Evolutionary conservation across 2,113 vertebrate species (phyloP).

Genomic region (Bufo gargarizans): DNA sequence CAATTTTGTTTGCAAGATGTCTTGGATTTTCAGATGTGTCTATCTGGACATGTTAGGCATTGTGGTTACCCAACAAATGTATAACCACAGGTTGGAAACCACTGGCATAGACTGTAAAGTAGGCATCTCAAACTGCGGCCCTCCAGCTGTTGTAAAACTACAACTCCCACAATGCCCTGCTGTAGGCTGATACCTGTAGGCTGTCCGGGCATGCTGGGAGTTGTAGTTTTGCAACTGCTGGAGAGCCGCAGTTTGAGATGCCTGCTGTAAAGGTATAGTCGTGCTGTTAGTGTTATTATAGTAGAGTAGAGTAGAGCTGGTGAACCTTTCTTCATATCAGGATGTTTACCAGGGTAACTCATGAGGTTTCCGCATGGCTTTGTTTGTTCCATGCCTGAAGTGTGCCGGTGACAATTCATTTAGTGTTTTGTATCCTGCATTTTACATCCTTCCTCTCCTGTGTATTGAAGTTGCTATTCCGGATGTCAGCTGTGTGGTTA

Average conservation of each 20-base stretch:
- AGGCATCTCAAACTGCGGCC: too few species aligned
- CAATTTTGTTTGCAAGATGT: too few species aligned
- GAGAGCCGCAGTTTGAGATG: too few species aligned
- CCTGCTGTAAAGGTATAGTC: background rate
- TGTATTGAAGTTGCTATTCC: conserved; percentile 33
- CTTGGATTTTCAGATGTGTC: background rate
- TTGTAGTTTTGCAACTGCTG: too few species aligned
- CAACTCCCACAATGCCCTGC: too few species aligned
- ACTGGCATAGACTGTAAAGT: background rate
- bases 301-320: background rate
- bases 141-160: too few species aligned
- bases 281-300: background rate
- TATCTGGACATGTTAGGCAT: background rate
- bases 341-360: conserved; percentile 34
- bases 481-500: conserved; percentile 30
- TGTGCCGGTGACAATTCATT: conserved; percentile 24
- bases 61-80: background rate
- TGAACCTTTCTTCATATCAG: background rate
- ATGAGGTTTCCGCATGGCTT: conserved; percentile 8
- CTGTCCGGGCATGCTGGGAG: too few species aligned
- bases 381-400: conserved; percentile 26
- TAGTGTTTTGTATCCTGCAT: conserved; percentile 40
- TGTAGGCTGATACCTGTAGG: too few species aligned
- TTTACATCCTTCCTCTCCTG: conserved; percentile 47
- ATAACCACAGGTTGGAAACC: background rate